Evolutionary conservation across 2,113 vertebrate species (phyloP), one percentile per base, ranked within the genome.

Genomic region (Gavia stellata): DNA sequence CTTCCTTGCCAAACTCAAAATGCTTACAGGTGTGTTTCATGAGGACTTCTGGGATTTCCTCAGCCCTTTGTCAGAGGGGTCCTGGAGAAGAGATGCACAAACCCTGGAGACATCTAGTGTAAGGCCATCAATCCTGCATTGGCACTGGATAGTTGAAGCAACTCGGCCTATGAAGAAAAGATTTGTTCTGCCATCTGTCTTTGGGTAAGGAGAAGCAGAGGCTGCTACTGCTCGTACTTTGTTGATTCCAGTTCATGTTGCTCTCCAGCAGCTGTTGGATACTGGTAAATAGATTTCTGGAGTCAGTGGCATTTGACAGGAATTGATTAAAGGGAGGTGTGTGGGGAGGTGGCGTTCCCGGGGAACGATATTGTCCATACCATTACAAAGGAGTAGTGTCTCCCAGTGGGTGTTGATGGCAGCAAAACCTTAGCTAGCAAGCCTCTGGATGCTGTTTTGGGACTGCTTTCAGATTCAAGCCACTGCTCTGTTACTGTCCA

Each of bases 11-110:
- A 95, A 94, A 95, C 42, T 96, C 83, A 84, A 81, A 95, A 96
- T 96, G 38, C 80, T 95, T 96, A 34, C 94, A 95, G 94, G 86
- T 96, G 44, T 96, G 72, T 94, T 96, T 95, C 83, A 73, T 91
- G 77, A 95, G 93, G 91, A 92, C 89, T 92, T 92, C 88, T 94
- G 94, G 80, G 91, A 91, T 96, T 92, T 90, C 94, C 88, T 96
- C 68, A 95, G 50, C 88, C 88, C 72, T 88, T 95, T 92, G 50
- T 94, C 92, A 96, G 72, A 94, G 91, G 83, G 91, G 86, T 94
- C 92, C 67, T 92, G 86, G 77, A 96, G 95, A 88, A 90, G 86
- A 88, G 80, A 45, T 91, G 94, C 86, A 70, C 68, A 96, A 86
- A 91, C 33, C 88, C 59, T 88, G 95, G 94, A 92, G 88, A 92